Evolutionary conservation across 2,113 vertebrate genomes (phyloP).

Genomic region (Salminus brasiliensis): DNA sequence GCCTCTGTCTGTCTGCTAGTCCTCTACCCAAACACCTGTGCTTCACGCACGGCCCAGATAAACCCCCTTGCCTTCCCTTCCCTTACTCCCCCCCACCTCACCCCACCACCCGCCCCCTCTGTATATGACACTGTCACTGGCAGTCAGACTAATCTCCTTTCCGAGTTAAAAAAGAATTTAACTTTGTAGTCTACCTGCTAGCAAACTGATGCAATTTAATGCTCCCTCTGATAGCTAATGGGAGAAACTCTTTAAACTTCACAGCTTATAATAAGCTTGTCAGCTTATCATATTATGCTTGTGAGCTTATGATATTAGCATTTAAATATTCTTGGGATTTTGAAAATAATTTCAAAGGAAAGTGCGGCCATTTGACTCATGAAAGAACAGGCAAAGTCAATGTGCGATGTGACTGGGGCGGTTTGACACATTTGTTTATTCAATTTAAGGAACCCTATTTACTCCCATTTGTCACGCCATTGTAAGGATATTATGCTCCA

Average conservation of each 20-base stretch:
- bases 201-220: constrained; percentile 74
- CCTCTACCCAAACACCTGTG: constrained; percentile 53
- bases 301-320: constrained; percentile 86
- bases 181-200: constrained; percentile 74
- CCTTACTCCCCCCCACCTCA: not conserved
- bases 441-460: constrained; percentile 40
- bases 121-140: constrained; percentile 72
- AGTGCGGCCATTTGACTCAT: constrained; percentile 72
- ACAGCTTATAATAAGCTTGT: constrained; percentile 84
- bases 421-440: constrained; percentile 46
- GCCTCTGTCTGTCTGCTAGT: constrained; percentile 40
- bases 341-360: constrained; percentile 77
- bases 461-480: constrained; percentile 36
- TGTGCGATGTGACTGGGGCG: constrained; percentile 24
- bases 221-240: constrained; percentile 80
- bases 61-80: too few species aligned
- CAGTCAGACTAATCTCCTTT: constrained; percentile 77
- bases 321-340: constrained; percentile 77
- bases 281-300: constrained; percentile 85
- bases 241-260: constrained; percentile 82
- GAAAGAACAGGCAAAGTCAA: constrained; percentile 50
- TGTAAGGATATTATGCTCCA: constrained; percentile 16
- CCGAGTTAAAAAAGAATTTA: constrained; percentile 73
- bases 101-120: constrained; percentile 21
- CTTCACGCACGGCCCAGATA: constrained; percentile 44